Base-by-base conservation (phyloP, 2,113 vertebrate genomes). In the Bambusicola thoracicus region DNA sequence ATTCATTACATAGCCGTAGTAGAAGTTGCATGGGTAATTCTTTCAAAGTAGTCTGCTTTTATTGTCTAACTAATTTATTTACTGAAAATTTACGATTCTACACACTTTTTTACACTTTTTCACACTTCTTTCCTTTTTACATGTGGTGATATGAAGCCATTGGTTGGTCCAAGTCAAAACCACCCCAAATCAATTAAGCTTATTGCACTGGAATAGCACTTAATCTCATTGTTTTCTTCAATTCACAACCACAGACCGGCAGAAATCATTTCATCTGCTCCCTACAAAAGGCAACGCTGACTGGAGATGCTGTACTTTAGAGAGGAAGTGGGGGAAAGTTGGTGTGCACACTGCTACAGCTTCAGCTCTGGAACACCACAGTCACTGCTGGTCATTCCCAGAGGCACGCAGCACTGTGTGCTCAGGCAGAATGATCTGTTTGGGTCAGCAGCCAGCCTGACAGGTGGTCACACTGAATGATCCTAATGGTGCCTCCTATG, bases 161-260 rank as follows among this genome's bases (percentile, higher is more conserved):
- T 84, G 36, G 67, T 1, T 70, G 36, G 27, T 72, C 58, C 66
- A 27, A 15, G 8, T 70, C 5, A 77, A 49, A 75, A 69, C 2
- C 76, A 21, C 44, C 56, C 29, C 13, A 75, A 66, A 38, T 56
- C 25, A 51, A 38, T 14, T 51, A 1, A 8, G 32, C 44, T 53
- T 58, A 40, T 41, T 81, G 30, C 10, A 44, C 0, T 3, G 2
- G 11, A 75, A 2, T 19, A 48, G 5, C 13, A 18, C 1, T 67
- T 61, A 36, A 36, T 1, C 24, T 55, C 36, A 22, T 34, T 5
- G 36, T 68, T 68, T 73, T 81, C n/a, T 84, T 81, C 41, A 70
- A 1, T 7, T 87, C 61, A 43, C 17, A 40, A 12, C 53, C 48
- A 49, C 22, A 25, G 48, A 49, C 58, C 34, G 25, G 34, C 16